phyloP scores from a whole-genome alignment of 2,797 vertebrate species.

The Mormyrus proboscirostris region DNA sequence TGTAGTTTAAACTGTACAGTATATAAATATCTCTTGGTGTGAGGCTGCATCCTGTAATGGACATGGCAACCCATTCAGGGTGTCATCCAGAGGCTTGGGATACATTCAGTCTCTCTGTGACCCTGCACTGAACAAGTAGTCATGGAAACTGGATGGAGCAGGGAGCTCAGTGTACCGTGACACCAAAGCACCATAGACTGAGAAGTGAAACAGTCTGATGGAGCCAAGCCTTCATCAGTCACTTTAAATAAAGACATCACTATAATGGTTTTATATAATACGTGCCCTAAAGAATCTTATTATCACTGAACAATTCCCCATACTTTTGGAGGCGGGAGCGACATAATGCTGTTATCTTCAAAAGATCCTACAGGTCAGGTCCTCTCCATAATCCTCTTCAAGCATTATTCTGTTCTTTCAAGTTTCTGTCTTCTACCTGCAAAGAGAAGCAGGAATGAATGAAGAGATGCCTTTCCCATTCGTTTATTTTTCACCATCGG shows the following conservation, averaged over 20 bases:
- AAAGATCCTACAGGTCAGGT: conserved; percentile 49
- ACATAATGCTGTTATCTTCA: conserved; percentile 5
- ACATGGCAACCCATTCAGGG: neutral
- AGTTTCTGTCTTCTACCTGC: conserved; percentile 61
- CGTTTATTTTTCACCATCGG: neutral
- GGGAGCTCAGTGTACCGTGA: neutral
- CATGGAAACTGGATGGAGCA: conserved; percentile 8
- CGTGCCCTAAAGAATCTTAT: neutral
- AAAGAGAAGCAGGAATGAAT: neutral
- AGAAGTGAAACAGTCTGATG: neutral
- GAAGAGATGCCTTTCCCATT: neutral
- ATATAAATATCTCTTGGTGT: neutral
- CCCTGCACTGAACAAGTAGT: neutral
- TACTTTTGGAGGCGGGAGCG: neutral
- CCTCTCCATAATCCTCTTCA: conserved; percentile 57
- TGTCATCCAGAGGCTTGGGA: neutral
- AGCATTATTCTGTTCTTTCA: conserved; percentile 56
- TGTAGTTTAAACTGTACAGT: neutral
- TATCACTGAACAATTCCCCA: neutral
- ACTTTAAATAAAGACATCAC: conserved; percentile 4
- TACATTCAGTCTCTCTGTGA: neutral
- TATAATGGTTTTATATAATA: neutral
- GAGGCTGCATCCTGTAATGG: neutral
- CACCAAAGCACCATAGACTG: neutral
- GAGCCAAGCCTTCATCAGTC: neutral